Base-by-base conservation (phyloP, 2,113 vertebrate species). In the Etheostoma spectabile region DNA sequence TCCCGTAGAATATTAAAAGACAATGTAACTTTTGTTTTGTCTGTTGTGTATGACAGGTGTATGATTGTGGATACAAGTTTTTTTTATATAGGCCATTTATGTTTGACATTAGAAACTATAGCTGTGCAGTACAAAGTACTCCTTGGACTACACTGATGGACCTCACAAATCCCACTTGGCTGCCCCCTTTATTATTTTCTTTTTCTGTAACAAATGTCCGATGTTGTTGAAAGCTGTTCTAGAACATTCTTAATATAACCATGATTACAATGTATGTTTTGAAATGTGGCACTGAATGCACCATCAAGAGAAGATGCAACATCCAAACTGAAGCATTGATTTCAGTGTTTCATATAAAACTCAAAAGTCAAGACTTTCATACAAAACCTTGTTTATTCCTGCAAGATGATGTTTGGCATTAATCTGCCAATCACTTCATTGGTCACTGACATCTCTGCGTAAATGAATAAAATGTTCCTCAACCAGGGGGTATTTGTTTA, bases 141-240 rank as follows among this genome's bases (percentile, higher is more conserved):
- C 13, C 0, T 53, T 1, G 38, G 19, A 60, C 7, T 3, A 71
- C 35, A 61, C 7, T 79, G 6, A 61, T 53, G 21, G 53, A 59
- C 21, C 18, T 67, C 62, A 73, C 21, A 19, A 38, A 60, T 53
- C 24, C 38, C 38, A 42, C 38, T 42, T 55, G 35, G 21, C 8
- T 11, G 5, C 0, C 22, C 42, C 70, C 6, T 67, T 62, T 2
- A 18, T 72, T 55, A 35, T 61, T 68, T 77, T 60, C 10, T 64
- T 24, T 64, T 68, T 18, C 19, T 75, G 35, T 76, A 89, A 90
- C 87, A 90, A 82, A 83, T 71, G 3, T 52, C 76, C 3, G 19
- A 69, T 22, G 10, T 33, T 84, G 22, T 73, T 74, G 8, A 56
- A 77, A 71, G 11, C 30, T 48, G 21, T 35, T 59, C 11, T 56